Conservation (phyloP, 2,797 vertebrate species). For the Protonibea diacanthus region DNA sequence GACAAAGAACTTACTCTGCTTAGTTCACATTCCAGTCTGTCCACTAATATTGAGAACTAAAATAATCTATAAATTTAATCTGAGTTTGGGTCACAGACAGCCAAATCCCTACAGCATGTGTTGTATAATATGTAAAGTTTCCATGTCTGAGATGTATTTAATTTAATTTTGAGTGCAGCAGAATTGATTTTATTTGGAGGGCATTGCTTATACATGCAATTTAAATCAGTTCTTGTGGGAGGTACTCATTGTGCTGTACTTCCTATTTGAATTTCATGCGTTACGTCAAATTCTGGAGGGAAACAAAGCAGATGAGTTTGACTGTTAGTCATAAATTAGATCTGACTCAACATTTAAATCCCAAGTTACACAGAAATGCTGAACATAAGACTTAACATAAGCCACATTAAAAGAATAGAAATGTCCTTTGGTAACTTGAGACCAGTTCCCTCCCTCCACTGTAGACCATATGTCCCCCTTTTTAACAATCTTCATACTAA, state of each 20-base stretch:
- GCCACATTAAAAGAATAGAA: background rate
- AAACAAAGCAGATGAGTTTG: constrained; percentile 30
- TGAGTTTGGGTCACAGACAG: constrained; percentile 33
- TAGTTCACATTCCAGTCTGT: too few species aligned
- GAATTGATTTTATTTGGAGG: constrained; percentile 29
- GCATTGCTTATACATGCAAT: constrained; percentile 45
- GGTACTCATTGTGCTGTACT: background rate
- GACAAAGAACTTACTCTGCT: background rate
- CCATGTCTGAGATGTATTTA: constrained; percentile 29
- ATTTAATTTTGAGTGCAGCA: constrained; percentile 34
- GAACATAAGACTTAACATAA: constrained; percentile 9
- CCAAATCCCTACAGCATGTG: constrained; percentile 17
- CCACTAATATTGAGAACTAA: constrained; percentile 3
- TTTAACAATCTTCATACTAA: background rate
- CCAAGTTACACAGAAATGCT: constrained; percentile 3
- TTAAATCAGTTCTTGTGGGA: constrained; percentile 43
- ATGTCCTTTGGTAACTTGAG: constrained; percentile 19
- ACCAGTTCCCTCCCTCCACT: background rate
- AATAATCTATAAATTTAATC: constrained; percentile 33
- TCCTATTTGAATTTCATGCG: constrained; percentile 31
- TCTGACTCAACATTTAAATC: constrained; percentile 26
- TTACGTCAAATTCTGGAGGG: constrained; percentile 31
- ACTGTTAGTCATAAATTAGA: constrained; percentile 37
- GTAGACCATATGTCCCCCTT: background rate
- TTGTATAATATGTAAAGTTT: constrained; percentile 10